Percentiles rank a stretch among this genome's conserved stretches.
These are phyloP conservation scores for Machimus rusticus DNA, from an alignment of 2,888 invertebrate genomes.

Conservation along the genomic window DNA sequence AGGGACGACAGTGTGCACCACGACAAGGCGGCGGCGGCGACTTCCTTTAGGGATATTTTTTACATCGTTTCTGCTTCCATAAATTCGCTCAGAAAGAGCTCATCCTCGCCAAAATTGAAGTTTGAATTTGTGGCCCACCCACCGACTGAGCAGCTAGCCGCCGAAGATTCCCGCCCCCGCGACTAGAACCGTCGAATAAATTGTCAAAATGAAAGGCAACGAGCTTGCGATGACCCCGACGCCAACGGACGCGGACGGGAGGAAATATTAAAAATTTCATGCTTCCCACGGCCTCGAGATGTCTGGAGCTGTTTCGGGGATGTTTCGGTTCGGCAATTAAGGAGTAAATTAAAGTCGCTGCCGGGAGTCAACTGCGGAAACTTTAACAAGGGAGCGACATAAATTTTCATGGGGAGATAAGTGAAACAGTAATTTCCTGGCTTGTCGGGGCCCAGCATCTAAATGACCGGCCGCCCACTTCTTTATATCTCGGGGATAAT, in stretches of 20 bases:
- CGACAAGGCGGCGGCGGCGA: neutral
- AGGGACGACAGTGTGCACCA: neutral
- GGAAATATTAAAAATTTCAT: neutral
- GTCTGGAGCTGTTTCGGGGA: neutral
- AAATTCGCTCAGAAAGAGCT: neutral
- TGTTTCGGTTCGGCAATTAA: neutral
- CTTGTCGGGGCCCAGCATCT: neutral
- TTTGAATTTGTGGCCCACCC: neutral
- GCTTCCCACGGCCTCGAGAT: neutral
- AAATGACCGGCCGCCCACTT: neutral
- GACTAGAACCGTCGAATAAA: neutral
- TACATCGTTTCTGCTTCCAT: neutral
- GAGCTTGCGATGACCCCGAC: neutral
- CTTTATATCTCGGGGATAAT: neutral
- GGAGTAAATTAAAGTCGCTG: conserved; percentile 10
- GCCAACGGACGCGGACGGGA: too few species aligned
- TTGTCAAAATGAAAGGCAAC: neutral
- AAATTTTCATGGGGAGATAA: conserved; percentile 11
- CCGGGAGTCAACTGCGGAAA: neutral
- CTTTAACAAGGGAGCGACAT: neutral
- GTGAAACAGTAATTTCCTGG: conserved; percentile 1
- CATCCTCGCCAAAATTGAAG: neutral
- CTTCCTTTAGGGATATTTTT: neutral
- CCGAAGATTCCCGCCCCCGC: neutral
- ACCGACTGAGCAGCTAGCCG: neutral